Base-by-base conservation (phyloP, 2,113 vertebrate species). In the Neodontobutis hainanensis region DNA sequence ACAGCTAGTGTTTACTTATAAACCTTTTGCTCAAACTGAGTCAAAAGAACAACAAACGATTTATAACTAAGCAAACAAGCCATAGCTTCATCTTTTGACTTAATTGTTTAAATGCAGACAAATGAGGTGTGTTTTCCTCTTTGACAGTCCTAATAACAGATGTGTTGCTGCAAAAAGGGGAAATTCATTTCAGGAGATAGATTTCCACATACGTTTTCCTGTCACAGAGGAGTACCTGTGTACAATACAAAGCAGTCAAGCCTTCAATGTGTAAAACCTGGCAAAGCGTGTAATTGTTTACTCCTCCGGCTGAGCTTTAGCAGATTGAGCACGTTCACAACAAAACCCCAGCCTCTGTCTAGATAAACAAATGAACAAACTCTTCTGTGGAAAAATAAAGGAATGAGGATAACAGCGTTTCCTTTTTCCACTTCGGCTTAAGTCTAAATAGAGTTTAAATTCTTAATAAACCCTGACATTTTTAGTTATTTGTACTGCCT, bases 261-360 rank as follows among this genome's bases (percentile, higher is more conserved):
- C 71, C 66, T 65, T 56, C 70, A 40, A 49, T 71, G 70, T 78
- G 73, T 84, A 73, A 85, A 87, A 87, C 32, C 51, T 80, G 80
- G 62, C 82, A 85, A 85, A 69, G 80, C 81, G 47, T 88, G 85
- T 89, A 80, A 90, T 90, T 89, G 77, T 85, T 83, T 70, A 74
- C 78, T 82, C 71, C 66, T 83, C 75, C 49, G 34, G 78, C 68
- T 81, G 78, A 75, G 74, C 51, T 58, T 58, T 35, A 59, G 51
- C 58, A 71, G 70, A 77, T 57, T 73, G 84, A 76, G 72, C 32
- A 57, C 49, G 52, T 70, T 88, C 65, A 78, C 61, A 60, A 59
- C 62, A 63, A 71, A 76, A 71, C 62, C 51, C 64, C 55, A 73
- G 60, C 65, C 44, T 65, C 16, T 14, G 35, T 67, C 42, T 36